These are phyloP conservation scores for Lagria hirta DNA, from an alignment of 2,888 invertebrate species.

Conservation along the genomic window DNA sequence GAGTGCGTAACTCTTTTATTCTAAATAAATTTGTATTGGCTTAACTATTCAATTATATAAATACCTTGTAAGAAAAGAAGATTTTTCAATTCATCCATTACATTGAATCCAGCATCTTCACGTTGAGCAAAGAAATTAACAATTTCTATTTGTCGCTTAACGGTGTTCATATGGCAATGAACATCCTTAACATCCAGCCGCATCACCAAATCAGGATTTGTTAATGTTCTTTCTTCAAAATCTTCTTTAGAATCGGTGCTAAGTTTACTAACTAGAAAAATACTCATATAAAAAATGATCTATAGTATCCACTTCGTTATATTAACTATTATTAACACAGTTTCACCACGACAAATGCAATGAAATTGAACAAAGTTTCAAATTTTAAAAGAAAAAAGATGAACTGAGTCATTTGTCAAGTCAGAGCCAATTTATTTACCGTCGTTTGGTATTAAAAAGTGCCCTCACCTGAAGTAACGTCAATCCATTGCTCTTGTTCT, in stretches of 20 bases:
- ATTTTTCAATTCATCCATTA: conserved; percentile 43
- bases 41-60: too few relatives aligned
- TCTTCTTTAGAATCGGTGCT: conserved; percentile 31
- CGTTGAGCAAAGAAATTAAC: conserved; percentile 70
- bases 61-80: conserved; percentile 35
- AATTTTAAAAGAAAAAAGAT: too few relatives aligned
- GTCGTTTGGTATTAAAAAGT: neutral
- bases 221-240: conserved; percentile 53
- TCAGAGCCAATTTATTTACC: too few relatives aligned
- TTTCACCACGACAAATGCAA: too few relatives aligned
- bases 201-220: conserved; percentile 64
- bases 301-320: too few relatives aligned
- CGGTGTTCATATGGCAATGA: conserved; percentile 75
- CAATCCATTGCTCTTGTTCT: conserved; percentile 60
- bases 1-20: too few relatives aligned
- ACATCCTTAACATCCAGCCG: conserved; percentile 72
- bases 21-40: too few relatives aligned
- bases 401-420: too few relatives aligned
- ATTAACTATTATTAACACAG: too few relatives aligned
- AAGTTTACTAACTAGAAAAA: conserved; percentile 32
- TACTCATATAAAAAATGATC: conserved; percentile 4
- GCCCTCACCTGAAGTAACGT: conserved; percentile 52
- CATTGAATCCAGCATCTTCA: conserved; percentile 60
- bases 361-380: too few relatives aligned
- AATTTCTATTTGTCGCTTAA: conserved; percentile 79